Conservation (phyloP, 2,113 vertebrate genomes). For the Colistium nudipinnis region DNA sequence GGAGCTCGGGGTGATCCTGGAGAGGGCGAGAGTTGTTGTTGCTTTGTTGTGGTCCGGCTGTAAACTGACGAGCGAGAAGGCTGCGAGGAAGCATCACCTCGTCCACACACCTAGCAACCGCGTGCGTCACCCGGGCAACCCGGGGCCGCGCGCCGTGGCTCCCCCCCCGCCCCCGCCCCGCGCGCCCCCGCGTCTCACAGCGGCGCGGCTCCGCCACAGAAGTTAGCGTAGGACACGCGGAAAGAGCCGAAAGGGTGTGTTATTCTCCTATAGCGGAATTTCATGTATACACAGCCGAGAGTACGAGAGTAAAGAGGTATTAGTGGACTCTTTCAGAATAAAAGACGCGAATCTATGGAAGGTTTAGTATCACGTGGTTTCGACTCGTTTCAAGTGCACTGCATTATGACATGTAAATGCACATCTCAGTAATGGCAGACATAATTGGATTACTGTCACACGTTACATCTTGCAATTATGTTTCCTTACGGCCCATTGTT, state of each 20-base stretch:
- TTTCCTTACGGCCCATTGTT: neutral
- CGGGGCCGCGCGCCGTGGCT: conserved; percentile 35
- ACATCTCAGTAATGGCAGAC: neutral
- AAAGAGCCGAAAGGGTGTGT: too few species aligned
- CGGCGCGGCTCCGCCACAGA: neutral
- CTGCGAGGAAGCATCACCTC: conserved; percentile 79
- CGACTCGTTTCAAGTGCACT: too few species aligned
- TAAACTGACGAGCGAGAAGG: conserved; percentile 76
- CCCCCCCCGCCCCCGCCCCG: conserved; percentile 48
- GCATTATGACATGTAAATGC: too few species aligned
- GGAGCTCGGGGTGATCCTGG: conserved; percentile 70
- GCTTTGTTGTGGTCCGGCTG: conserved; percentile 82
- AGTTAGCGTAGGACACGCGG: too few species aligned
- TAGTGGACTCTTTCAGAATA: too few species aligned
- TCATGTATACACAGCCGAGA: neutral
- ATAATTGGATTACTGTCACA: conserved; percentile 5
- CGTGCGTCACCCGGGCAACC: conserved; percentile 76
- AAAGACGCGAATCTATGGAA: too few species aligned
- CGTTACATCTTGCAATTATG: neutral
- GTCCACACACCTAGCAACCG: conserved; percentile 87
- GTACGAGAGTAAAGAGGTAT: neutral
- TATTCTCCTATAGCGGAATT: neutral
- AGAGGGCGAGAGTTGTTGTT: conserved; percentile 60
- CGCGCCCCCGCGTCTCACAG: conserved; percentile 34
- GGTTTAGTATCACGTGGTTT: too few species aligned